Conservation (phyloP, 1,140 invertebrate genomes). For the Coptotermes formosanus region DNA sequence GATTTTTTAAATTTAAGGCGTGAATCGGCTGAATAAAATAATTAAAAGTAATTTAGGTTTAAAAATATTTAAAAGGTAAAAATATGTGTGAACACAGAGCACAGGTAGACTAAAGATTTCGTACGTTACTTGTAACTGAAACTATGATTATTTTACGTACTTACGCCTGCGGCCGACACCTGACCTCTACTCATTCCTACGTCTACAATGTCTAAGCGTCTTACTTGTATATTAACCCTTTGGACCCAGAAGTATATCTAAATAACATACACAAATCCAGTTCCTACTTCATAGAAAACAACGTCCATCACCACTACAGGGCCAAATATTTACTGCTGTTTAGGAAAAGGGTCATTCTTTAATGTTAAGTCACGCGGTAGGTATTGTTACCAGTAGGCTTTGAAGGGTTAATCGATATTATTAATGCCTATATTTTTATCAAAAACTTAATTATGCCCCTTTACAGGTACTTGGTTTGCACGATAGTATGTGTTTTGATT, state of each 20-base stretch:
- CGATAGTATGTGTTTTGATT: not conserved
- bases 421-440: not conserved
- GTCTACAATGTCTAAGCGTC: not conserved
- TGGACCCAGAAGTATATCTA: too few species aligned
- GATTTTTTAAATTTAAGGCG: not conserved
- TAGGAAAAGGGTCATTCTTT: too few species aligned
- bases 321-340: too few species aligned
- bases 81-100: not conserved
- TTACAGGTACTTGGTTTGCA: not conserved
- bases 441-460: not conserved
- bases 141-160: not conserved
- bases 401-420: not conserved
- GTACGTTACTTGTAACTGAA: not conserved
- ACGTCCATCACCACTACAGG: too few species aligned
- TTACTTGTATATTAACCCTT: too few species aligned
- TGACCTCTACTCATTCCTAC: not conserved
- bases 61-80: not conserved
- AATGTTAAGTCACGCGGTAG: too few species aligned
- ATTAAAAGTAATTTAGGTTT: not conserved
- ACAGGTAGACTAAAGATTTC: not conserved
- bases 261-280: too few species aligned
- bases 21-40: not conserved
- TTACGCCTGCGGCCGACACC: not conserved
- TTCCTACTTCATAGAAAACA: too few species aligned
- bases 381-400: too few species aligned